These are phyloP conservation scores for Microcaecilia unicolor DNA, from an alignment of 2,797 vertebrate genomes.

Conservation along the genomic window DNA sequence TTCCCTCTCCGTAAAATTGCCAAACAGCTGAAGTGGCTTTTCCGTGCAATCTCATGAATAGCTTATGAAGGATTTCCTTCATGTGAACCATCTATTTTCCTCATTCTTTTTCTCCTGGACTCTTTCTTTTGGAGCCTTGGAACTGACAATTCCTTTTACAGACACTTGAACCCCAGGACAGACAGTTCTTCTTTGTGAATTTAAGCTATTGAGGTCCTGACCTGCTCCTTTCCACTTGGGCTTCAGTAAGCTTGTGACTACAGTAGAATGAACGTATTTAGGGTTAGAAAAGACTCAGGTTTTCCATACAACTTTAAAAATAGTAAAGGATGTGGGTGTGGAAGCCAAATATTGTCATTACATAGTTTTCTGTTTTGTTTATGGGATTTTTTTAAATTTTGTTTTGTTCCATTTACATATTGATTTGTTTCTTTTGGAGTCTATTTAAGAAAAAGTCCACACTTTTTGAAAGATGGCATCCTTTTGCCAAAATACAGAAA, in stretches of 20 bases:
- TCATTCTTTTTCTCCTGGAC: background rate
- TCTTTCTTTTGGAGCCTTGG: background rate
- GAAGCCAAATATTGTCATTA: no score
- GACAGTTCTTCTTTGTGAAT: background rate
- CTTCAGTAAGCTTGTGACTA: background rate
- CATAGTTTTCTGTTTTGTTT: no score
- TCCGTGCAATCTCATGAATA: background rate
- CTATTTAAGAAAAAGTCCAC: no score
- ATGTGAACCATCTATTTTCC: background rate
- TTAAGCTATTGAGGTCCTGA: background rate
- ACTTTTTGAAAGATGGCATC: no score
- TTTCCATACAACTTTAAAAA: no score
- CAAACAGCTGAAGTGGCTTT: background rate
- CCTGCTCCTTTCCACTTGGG: background rate
- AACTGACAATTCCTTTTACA: background rate
- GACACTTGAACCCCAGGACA: background rate
- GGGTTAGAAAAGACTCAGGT: no score
- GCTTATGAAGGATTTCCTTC: background rate
- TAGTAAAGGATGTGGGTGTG: no score
- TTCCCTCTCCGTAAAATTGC: background rate
- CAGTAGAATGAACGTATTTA: no score
- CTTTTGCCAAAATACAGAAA: no score
- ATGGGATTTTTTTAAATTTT: no score
- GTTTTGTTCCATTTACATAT: no score
- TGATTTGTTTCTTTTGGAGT: no score